phyloP scores from a whole-genome alignment of 2,888 invertebrate genomes.

The Penaeus monodon region DNA sequence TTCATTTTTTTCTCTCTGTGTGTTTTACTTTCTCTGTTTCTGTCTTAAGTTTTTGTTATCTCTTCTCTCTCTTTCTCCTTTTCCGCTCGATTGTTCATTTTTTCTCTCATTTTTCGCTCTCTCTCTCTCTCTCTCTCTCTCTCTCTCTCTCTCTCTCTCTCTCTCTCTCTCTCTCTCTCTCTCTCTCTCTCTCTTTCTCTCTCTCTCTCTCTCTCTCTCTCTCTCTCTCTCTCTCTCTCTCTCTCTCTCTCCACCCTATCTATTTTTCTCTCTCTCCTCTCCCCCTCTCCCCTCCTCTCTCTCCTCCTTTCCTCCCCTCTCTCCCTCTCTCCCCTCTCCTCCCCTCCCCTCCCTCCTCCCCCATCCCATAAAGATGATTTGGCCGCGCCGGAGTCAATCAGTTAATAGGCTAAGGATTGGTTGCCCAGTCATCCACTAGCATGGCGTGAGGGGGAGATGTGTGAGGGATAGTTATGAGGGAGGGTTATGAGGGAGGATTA shows the following conservation, averaged over 20 bases:
- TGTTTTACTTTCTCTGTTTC: no score
- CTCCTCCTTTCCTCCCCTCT: not conserved
- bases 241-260: not conserved
- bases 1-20: no score
- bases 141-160: not conserved
- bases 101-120: not conserved
- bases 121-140: not conserved
- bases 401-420: slow-evolving; percentile 30
- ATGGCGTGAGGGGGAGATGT: no score
- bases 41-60: no score
- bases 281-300: not conserved
- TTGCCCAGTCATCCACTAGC: no score
- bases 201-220: not conserved
- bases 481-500: not conserved
- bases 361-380: slow-evolving; percentile 35
- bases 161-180: not conserved
- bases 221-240: not conserved
- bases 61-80: not conserved
- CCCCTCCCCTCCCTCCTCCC: not conserved
- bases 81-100: not conserved
- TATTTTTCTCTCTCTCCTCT: not conserved
- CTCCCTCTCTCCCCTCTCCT: not conserved
- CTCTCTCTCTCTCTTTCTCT: not conserved
- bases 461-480: no score
- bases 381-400: slow-evolving; percentile 44